Conservation (phyloP, 2,888 invertebrate genomes). For the Phyto melanocephala region DNA sequence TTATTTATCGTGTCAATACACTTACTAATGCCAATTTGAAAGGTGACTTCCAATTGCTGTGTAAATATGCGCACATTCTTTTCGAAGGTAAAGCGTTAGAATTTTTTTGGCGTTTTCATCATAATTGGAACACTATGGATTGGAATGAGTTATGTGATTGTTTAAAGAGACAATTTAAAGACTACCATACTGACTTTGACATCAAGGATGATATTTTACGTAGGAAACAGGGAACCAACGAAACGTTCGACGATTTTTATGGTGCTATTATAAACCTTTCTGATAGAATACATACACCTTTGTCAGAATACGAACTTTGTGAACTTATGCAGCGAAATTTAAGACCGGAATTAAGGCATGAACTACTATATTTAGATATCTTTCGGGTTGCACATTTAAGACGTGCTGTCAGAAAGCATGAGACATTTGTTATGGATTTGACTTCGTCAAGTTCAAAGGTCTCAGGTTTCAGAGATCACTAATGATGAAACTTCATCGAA, state of each 20-base stretch:
- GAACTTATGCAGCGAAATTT: no score
- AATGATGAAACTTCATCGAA: neutral
- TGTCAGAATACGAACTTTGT: neutral
- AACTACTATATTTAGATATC: neutral
- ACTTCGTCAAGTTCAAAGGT: neutral
- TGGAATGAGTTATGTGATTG: neutral
- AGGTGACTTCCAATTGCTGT: neutral
- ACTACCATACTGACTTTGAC: no score
- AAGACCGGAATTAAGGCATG: neutral
- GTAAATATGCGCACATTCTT: neutral
- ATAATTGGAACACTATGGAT: neutral
- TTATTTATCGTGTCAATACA: neutral
- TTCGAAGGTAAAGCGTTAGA: no score
- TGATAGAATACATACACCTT: neutral
- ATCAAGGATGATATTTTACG: no score
- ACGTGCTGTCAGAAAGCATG: neutral
- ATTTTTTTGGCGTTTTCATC: constrained; percentile 10
- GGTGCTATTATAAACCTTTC: neutral
- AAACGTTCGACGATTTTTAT: neutral
- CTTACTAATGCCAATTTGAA: neutral
- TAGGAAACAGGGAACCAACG: neutral
- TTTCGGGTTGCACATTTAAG: neutral
- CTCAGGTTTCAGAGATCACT: neutral
- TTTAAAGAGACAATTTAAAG: neutral
- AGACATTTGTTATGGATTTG: constrained; percentile 1